Base-by-base conservation (phyloP, 1,140 invertebrate species). In the Bombyx mandarina region DNA sequence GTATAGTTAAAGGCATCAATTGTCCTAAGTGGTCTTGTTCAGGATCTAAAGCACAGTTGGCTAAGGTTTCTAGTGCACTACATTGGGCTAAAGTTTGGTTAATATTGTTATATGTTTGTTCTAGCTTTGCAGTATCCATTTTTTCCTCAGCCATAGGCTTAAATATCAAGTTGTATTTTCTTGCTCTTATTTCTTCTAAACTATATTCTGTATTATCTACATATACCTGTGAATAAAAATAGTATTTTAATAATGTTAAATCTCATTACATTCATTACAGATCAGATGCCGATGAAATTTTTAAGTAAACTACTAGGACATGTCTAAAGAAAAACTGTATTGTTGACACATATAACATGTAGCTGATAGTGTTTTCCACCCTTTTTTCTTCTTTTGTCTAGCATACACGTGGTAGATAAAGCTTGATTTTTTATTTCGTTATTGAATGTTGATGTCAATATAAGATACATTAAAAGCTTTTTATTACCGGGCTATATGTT, bases 141-240 rank as follows among this genome's bases (percentile, higher is more conserved):
- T 63, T 66, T 70, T 73, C 75, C 63, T 66, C 62, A 66, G 80
- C 79, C 8, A 49, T 54, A 63, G 68, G 68, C 57, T 65, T 79
- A 69, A 78, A 62, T 71, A 83, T 60, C 26, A 35, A 35, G 62
- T 80, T 78, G 60, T 82, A 86, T 69, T 81, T 88, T 75, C 84
- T 79, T 56, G 90, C 88, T 73, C 88, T 88, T 57, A 93, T 90
- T 87, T 93, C 91, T 80, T 93, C 92, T 82, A 93, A 89, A 78
- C 92, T 92, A 71, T 83, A 89, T 85, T 93, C 92, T 56, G 77
- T 85, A 67, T 90, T 89, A 69, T 90, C 88, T 60, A 86, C 81
- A 79, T 93, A 93, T 60, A 93, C 91, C 82, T 88, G 60, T 22
- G 67, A 68, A 52, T 44, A 52, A 69, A 12, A 44, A 53, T 55